A percentile compares a stretch with the other conserved stretches of the same genome.
phyloP scores from a whole-genome alignment of 2,888 invertebrate genomes.

The Thera britannica region DNA sequence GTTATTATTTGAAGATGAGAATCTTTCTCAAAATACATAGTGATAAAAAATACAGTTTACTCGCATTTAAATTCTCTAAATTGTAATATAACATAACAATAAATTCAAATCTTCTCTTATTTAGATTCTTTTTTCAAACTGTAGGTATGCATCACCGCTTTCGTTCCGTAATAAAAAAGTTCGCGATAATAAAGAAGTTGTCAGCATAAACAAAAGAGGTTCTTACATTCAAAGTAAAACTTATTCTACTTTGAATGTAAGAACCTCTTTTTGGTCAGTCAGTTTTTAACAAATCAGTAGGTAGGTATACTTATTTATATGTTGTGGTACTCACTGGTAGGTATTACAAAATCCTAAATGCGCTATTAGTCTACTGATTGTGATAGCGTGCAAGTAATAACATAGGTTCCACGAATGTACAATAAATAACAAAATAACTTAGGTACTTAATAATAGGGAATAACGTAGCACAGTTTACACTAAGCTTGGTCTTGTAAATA shows the following conservation, averaged over 20 bases:
- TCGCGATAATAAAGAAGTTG: background rate
- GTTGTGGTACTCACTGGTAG: too few relatives aligned
- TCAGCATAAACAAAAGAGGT: background rate
- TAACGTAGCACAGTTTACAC: conserved; percentile 65
- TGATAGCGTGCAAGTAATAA: conserved; percentile 20
- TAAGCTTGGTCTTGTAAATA: conserved; percentile 81
- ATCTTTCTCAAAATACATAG: too few relatives aligned
- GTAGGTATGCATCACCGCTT: background rate
- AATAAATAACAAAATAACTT: conserved; percentile 42
- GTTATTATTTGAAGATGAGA: too few relatives aligned
- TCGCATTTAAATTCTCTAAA: too few relatives aligned
- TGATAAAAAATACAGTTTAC: background rate
- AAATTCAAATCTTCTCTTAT: background rate
- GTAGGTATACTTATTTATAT: background rate
- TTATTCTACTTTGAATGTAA: too few relatives aligned
- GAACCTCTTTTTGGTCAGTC: background rate
- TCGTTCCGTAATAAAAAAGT: background rate
- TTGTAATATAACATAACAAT: background rate
- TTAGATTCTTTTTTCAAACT: background rate
- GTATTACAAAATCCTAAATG: background rate
- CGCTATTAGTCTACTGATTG: conserved; percentile 25
- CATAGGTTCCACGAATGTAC: conserved; percentile 40
- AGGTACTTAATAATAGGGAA: conserved; percentile 29
- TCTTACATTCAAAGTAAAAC: too few relatives aligned
- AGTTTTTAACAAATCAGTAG: background rate